A percentile compares a stretch with the other conserved stretches of the same genome.
Conservation (phyloP, 2,113 vertebrate genomes). For the Zosterops hypoxanthus region DNA sequence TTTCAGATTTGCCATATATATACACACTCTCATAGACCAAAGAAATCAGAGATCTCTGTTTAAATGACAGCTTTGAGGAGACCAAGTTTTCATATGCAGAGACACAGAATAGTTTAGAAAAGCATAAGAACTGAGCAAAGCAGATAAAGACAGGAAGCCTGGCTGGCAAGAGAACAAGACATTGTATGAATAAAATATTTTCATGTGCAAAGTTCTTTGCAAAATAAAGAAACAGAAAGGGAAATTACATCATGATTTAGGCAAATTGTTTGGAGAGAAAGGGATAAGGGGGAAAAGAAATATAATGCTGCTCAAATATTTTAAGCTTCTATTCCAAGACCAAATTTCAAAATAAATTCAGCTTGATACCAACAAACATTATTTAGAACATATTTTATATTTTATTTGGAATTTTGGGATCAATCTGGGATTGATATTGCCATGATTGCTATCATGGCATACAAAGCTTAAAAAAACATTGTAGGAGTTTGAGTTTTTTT, state of each 20-base stretch:
- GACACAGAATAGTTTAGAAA: neutral
- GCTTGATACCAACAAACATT: neutral
- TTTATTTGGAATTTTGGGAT: neutral
- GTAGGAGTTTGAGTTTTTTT: accelerated
- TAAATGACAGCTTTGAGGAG: neutral
- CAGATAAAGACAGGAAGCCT: neutral
- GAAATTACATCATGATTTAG: neutral
- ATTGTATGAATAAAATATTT: neutral
- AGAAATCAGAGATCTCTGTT: neutral
- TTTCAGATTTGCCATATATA: neutral
- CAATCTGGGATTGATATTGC: neutral
- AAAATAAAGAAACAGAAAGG: neutral
- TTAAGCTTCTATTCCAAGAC: neutral
- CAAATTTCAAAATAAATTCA: neutral
- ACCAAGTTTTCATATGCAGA: neutral
- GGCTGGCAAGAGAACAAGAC: neutral
- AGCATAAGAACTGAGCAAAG: neutral
- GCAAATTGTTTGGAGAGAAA: neutral
- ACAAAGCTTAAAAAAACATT: neutral
- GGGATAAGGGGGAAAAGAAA: neutral
- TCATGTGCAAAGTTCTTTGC: neutral
- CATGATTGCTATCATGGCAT: neutral
- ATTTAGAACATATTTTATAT: neutral
- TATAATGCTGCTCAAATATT: neutral
- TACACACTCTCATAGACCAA: neutral